Evolutionary conservation across 2,888 invertebrate species (phyloP).

Genomic region (Liposcelis brunnea): DNA sequence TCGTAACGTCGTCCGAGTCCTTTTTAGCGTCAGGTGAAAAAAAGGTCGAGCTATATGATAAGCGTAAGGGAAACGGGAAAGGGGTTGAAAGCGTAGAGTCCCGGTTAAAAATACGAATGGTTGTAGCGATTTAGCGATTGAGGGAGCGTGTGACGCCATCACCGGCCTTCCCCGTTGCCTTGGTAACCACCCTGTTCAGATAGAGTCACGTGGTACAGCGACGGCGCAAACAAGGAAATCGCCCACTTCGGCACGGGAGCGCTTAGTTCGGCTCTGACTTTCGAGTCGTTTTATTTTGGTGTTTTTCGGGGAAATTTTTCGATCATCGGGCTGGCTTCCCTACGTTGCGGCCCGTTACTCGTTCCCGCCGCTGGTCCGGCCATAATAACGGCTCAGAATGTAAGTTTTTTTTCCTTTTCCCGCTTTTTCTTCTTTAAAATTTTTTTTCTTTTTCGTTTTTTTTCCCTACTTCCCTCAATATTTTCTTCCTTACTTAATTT

Average conservation of each 20-base stretch:
- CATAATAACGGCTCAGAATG: slow-evolving; percentile 6
- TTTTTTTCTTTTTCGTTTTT: too few relatives aligned
- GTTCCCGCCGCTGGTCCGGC: slow-evolving; percentile 6
- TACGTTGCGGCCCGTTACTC: slow-evolving; percentile 4
- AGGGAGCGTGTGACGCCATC: slow-evolving; percentile 6
- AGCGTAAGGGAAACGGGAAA: too few relatives aligned
- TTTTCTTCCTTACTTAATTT: too few relatives aligned
- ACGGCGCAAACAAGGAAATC: background rate
- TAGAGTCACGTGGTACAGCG: slow-evolving; percentile 5
- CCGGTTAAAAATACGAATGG: background rate
- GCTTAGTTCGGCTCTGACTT: background rate
- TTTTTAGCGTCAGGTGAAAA: background rate
- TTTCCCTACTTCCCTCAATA: too few relatives aligned
- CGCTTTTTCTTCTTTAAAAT: too few relatives aligned
- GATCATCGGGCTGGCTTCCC: slow-evolving; percentile 6
- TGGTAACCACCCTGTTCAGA: slow-evolving; percentile 1
- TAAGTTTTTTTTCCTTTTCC: slow-evolving; percentile 3
- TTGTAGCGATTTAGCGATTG: slow-evolving; percentile 2
- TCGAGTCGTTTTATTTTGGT: slow-evolving; percentile 2
- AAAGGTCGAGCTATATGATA: too few relatives aligned
- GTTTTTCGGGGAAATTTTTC: too few relatives aligned
- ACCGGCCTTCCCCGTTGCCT: slow-evolving; percentile 3
- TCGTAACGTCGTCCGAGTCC: too few relatives aligned
- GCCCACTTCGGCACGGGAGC: background rate
- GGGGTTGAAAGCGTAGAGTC: background rate